phyloP scores from a whole-genome alignment of 2,113 vertebrate genomes.

The Micronisus gabar region DNA sequence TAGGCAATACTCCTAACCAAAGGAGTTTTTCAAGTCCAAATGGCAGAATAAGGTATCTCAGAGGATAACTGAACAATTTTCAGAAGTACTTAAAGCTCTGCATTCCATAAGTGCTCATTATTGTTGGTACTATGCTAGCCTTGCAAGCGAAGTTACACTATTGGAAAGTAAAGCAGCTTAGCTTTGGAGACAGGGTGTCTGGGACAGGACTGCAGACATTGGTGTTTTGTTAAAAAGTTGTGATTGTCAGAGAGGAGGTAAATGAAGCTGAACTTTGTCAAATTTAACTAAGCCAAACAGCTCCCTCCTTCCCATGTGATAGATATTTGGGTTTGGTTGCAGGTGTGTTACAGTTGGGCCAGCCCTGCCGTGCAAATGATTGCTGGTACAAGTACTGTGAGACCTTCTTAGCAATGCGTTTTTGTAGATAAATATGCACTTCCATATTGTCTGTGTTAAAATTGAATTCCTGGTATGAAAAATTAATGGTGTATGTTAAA shows the following conservation, averaged over 20 bases:
- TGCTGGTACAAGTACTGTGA: neutral
- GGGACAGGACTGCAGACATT: neutral
- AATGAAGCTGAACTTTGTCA: neutral
- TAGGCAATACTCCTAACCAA: neutral
- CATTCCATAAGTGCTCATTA: neutral
- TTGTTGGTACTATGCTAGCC: neutral
- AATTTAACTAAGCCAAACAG: neutral
- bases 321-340: neutral
- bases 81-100: neutral
- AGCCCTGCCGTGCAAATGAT: neutral
- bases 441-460: neutral
- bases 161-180: neutral
- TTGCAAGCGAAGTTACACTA: neutral
- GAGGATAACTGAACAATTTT: neutral
- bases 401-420: neutral
- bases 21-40: neutral
- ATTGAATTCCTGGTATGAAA: neutral
- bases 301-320: neutral
- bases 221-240: neutral
- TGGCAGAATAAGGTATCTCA: neutral
- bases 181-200: neutral
- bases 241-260: neutral
- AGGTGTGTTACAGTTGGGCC: neutral
- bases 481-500: neutral
- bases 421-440: neutral